phyloP scores from a whole-genome alignment of 2,113 vertebrate species.

The Salvelinus alpinus region DNA sequence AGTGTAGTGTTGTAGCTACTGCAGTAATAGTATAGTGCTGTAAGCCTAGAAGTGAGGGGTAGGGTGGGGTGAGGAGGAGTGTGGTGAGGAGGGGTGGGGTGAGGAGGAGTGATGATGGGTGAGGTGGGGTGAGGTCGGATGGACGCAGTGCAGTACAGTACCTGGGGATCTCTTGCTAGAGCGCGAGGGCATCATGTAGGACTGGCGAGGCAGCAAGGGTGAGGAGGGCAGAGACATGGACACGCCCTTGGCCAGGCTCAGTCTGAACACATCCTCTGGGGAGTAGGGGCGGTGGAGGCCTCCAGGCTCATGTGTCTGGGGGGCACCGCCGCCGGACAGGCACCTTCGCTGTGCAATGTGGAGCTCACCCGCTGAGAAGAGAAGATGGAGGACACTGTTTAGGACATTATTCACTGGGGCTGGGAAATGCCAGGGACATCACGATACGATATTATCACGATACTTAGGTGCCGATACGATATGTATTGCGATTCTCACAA shows the following conservation, averaged over 20 bases:
- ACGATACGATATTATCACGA: no score
- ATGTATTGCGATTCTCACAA: no score
- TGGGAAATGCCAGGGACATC: background rate
- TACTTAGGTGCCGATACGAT: no score
- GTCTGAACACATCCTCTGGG: conserved; percentile 78
- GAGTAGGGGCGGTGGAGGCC: conserved; percentile 49
- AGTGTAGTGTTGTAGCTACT: background rate
- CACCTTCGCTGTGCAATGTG: conserved; percentile 67
- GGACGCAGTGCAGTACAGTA: conserved; percentile 51
- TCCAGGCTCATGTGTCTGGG: conserved; percentile 66
- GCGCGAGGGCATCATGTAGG: conserved; percentile 83
- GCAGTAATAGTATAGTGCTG: background rate
- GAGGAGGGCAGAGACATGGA: conserved; percentile 98
- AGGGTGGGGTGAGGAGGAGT: background rate
- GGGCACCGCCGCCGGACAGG: conserved; percentile 42
- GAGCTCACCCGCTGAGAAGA: conserved; percentile 76
- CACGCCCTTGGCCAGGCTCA: conserved; percentile 85
- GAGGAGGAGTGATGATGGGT: background rate
- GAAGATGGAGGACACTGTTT: background rate
- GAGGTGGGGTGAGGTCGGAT: background rate
- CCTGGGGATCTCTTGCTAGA: conserved; percentile 93
- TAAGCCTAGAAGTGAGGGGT: background rate
- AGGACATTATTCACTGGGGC: background rate
- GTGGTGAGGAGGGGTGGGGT: background rate
- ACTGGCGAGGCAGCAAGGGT: conserved; percentile 90